These are phyloP conservation scores for Cepaea hortensis DNA, from an alignment of 2,888 invertebrate species.

Conservation along the genomic window DNA sequence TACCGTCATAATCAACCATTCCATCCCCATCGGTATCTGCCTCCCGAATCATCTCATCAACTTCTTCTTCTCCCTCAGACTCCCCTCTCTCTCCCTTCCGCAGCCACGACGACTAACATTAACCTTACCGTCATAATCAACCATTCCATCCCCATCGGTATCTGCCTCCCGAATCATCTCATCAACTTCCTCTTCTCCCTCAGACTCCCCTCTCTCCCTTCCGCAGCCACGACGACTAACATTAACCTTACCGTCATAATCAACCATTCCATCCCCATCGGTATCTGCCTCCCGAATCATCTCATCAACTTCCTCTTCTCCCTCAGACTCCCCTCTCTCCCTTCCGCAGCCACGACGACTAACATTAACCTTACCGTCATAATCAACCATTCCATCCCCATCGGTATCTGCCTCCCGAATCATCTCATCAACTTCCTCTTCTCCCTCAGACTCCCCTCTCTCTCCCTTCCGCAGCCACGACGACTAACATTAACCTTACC, in stretches of 20 bases:
- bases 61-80: constrained; percentile 49
- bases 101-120: background rate
- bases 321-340: too few relatives aligned
- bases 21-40: constrained; percentile 98
- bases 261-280: constrained; percentile 90
- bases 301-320: constrained; percentile 56
- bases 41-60: constrained; percentile 58
- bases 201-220: too few relatives aligned
- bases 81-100: background rate
- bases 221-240: background rate
- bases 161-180: constrained; percentile 78
- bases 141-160: constrained; percentile 94
- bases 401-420: too few relatives aligned
- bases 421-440: too few relatives aligned
- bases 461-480: background rate
- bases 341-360: too few relatives aligned
- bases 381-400: background rate
- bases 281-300: constrained; percentile 82
- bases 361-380: too few relatives aligned
- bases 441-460: background rate
- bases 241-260: background rate
- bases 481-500: background rate
- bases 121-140: background rate
- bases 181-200: constrained; percentile 54
- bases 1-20: constrained; percentile 43